A percentile compares a stretch with the other conserved stretches of the same genome.
These are phyloP conservation scores for Datnioides undecimradiatus DNA, from an alignment of 2,113 vertebrate genomes.

Conservation along the genomic window DNA sequence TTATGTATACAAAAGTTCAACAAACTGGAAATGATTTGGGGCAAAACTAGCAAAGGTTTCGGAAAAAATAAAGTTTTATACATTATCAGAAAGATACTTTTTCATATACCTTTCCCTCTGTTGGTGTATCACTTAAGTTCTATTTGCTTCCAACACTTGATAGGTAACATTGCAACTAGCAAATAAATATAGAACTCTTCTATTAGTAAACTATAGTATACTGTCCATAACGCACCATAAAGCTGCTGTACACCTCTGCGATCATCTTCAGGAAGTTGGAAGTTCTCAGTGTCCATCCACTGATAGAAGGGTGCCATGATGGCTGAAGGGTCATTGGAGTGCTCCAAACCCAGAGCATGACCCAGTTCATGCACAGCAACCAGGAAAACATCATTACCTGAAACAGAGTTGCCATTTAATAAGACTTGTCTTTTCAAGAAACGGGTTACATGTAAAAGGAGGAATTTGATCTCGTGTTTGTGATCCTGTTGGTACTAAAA, in stretches of 20 bases:
- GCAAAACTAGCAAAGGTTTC: background rate
- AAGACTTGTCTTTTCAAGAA: background rate
- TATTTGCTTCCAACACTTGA: background rate
- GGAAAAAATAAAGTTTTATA: background rate
- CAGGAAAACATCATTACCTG: constrained; percentile 92
- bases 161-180: background rate
- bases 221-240: constrained; percentile 80
- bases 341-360: constrained; percentile 92
- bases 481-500: background rate
- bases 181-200: background rate
- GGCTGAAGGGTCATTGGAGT: constrained; percentile 91
- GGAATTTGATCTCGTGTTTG: background rate
- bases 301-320: constrained; percentile 97
- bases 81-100: background rate
- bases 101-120: background rate
- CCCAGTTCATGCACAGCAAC: constrained; percentile 93
- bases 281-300: constrained; percentile 95
- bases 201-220: background rate
- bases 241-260: constrained; percentile 90
- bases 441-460: background rate
- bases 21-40: background rate
- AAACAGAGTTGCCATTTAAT: constrained; percentile 1
- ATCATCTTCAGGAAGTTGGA: constrained; percentile 90
- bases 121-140: background rate
- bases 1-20: background rate